Evolutionary conservation across 2,797 vertebrate species (phyloP), one percentile per base, ranked within the genome.

Genomic region (Brachyrhaphis roseni): DNA sequence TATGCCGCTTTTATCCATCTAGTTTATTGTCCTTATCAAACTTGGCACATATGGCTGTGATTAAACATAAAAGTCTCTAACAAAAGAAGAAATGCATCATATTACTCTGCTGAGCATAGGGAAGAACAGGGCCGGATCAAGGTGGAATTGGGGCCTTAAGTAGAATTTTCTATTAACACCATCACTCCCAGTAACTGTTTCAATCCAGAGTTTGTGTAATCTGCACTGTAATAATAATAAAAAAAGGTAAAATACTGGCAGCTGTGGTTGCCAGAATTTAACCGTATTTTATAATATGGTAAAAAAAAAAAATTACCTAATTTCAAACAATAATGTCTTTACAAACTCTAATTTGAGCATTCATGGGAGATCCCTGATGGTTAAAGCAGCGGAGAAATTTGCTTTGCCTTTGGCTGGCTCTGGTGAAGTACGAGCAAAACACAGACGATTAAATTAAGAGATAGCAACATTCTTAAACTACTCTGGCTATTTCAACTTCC

Each of bases 401-500:
- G 53, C 53, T 55, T 55, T 55, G 26, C 26, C 53, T 55, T 26
- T 1, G 49, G 7, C 20, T 23, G 49, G 20, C 49, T 51, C 49
- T 51, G 53, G 49, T 47, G 59, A 62, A 62, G 68, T 55, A 72
- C 12, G 23, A 0, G n/a, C 53, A 62, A 41, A 2, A 13, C 46
- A 53, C 51, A 74, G 1, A 68, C 23, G 53, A 59, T 55, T 41
- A 82, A 62, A 62, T 51, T 80, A 59, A 82, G 2, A 45, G 20
- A 75, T 23, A 75, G 34, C 57, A 53, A 51, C 55, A 74, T 46
- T 78, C 53, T 31, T 47, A 28, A 62, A 76, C 34, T 55, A 55
- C 79, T 49, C 28, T 75, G 64, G 75, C 76, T 55, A 77, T 41
- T 34, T n/a, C 5, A 23, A 78, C 85, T 86, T 91, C 83, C 82